Percentiles rank a stretch among this genome's conserved stretches.
Conservation (phyloP, 2,888 invertebrate species). For the Lasioglossum zephyrum region DNA sequence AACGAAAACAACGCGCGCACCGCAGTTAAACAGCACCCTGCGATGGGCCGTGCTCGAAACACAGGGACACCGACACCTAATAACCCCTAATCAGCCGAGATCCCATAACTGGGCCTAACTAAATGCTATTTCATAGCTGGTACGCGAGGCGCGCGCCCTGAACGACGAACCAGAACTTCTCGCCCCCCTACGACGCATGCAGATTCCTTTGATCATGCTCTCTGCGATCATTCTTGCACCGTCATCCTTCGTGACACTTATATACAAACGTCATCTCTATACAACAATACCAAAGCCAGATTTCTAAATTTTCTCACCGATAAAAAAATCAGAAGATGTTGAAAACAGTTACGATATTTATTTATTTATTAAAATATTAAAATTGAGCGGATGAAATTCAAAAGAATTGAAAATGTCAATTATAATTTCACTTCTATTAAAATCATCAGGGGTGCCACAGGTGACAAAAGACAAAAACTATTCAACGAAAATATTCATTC, state of each 20-base stretch:
- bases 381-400: too few species aligned
- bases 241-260: neutral
- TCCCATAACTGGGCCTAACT: slow-evolving; percentile 81
- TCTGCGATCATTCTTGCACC: neutral
- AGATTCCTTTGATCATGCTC: neutral
- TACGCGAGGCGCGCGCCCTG: slow-evolving; percentile 49
- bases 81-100: slow-evolving; percentile 82
- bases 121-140: slow-evolving; percentile 78
- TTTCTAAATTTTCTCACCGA: too few species aligned
- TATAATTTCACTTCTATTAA: too few species aligned
- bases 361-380: too few species aligned
- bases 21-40: slow-evolving; percentile 74
- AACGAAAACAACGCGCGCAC: slow-evolving; percentile 77
- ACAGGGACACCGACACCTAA: slow-evolving; percentile 83
- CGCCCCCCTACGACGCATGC: neutral
- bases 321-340: too few species aligned
- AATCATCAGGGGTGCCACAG: too few species aligned
- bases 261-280: too few species aligned
- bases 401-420: too few species aligned
- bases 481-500: too few species aligned
- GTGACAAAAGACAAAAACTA: too few species aligned
- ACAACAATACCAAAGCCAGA: too few species aligned
- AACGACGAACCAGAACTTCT: neutral
- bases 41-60: slow-evolving; percentile 73
- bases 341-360: too few species aligned